Evolutionary conservation across 2,888 invertebrate species (phyloP).

Genomic region (Andrena dorsata): DNA sequence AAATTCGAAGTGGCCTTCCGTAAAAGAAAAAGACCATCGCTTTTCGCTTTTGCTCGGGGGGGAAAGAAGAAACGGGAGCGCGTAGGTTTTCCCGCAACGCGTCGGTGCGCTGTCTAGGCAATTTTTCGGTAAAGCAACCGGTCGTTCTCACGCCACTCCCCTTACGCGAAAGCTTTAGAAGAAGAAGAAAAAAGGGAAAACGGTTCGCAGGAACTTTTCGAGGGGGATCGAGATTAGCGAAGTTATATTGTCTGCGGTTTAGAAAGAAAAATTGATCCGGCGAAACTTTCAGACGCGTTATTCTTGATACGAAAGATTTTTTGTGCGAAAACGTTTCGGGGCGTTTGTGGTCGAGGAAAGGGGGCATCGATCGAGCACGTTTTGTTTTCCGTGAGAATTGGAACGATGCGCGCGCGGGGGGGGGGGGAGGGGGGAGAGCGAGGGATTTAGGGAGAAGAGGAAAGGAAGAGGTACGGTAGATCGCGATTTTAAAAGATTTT

Average conservation of each 20-base stretch:
- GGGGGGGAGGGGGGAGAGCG: neutral
- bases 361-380: slow-evolving; percentile 44
- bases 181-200: neutral
- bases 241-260: slow-evolving; percentile 68
- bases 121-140: slow-evolving; percentile 53
- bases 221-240: slow-evolving; percentile 49
- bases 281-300: slow-evolving; percentile 73
- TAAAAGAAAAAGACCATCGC: slow-evolving; percentile 78
- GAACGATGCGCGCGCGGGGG: slow-evolving; percentile 15
- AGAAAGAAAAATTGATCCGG: slow-evolving; percentile 55
- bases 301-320: slow-evolving; percentile 84
- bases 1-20: slow-evolving; percentile 85
- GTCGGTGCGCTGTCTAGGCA: slow-evolving; percentile 64
- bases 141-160: slow-evolving; percentile 67
- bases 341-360: slow-evolving; percentile 6
- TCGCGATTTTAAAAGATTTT: slow-evolving; percentile 71
- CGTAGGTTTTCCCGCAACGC: slow-evolving; percentile 52
- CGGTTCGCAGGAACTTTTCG: slow-evolving; percentile 20
- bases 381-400: slow-evolving; percentile 63
- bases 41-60: slow-evolving; percentile 78
- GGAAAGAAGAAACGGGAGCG: slow-evolving; percentile 37
- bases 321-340: slow-evolving; percentile 54
- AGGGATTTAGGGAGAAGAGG: neutral
- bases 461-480: slow-evolving; percentile 41
- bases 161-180: slow-evolving; percentile 50